Conservation (phyloP, 1,140 invertebrate genomes). For the Ostrea denselamellosa region DNA sequence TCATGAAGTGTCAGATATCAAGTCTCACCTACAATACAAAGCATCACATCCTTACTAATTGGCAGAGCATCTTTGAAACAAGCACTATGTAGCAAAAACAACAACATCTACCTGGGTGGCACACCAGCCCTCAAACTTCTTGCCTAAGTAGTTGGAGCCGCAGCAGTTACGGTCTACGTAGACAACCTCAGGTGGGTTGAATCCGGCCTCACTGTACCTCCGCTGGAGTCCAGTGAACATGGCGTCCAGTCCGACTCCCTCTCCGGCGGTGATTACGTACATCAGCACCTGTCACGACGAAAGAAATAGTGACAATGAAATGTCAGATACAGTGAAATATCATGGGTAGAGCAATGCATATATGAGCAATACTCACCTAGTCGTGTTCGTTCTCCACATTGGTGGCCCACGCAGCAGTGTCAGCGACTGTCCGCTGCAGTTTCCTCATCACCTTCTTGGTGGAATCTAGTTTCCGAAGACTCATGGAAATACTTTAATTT, state of each 20-base stretch:
- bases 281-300: too few species aligned
- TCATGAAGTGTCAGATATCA: conserved; percentile 66
- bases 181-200: neutral
- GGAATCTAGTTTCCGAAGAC: conserved; percentile 61
- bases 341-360: too few species aligned
- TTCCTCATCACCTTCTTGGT: conserved; percentile 54
- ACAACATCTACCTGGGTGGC: neutral
- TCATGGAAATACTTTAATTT: conserved; percentile 57
- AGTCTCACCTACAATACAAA: conserved; percentile 49
- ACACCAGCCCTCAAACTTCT: neutral
- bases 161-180: conserved; percentile 1
- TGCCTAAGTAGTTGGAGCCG: neutral
- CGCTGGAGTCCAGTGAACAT: neutral
- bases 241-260: conserved; percentile 3
- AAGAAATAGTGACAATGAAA: too few species aligned
- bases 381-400: conserved; percentile 50
- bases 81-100: neutral
- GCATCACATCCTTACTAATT: neutral
- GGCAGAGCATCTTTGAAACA: neutral
- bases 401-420: conserved; percentile 37
- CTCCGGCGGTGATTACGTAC: conserved; percentile 51
- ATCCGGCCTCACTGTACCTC: neutral
- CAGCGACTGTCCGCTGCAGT: neutral
- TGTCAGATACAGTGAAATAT: too few species aligned
- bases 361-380: too few species aligned